These are phyloP conservation scores for Pollicipes pollicipes DNA, from an alignment of 1,140 invertebrate species.

Conservation along the genomic window DNA sequence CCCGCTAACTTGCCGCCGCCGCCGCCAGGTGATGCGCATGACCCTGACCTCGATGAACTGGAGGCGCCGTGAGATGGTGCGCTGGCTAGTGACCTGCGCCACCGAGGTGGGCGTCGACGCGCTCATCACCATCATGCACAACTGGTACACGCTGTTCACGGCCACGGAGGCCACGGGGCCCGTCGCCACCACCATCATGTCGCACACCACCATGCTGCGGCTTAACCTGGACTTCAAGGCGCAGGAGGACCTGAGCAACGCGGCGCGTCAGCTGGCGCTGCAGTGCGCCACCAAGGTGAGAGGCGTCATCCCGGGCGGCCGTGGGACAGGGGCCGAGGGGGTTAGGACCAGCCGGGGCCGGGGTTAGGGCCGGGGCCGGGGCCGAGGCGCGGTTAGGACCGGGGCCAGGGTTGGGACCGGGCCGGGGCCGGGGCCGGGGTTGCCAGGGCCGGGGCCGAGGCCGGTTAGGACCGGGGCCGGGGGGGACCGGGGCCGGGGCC, in stretches of 20 bases:
- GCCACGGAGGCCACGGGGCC: slow-evolving; percentile 65
- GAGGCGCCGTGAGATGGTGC: slow-evolving; percentile 62
- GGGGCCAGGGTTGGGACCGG: no score
- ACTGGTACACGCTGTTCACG: slow-evolving; percentile 66
- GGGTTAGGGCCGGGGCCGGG: no score
- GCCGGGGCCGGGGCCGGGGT: no score
- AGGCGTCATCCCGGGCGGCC: no score
- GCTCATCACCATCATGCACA: slow-evolving; percentile 61
- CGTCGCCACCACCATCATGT: slow-evolving; percentile 65
- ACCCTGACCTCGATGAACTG: slow-evolving; percentile 61
- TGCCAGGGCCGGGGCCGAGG: no score
- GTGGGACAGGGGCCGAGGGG: no score
- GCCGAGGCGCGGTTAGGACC: no score
- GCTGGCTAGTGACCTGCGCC: slow-evolving; percentile 68
- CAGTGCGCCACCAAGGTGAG: slow-evolving; percentile 69
- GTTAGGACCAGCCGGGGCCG: no score
- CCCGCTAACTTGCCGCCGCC: no score
- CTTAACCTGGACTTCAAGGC: slow-evolving; percentile 51
- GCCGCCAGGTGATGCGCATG: slow-evolving; percentile 52
- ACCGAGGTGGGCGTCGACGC: slow-evolving; percentile 63
- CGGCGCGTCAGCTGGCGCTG: slow-evolving; percentile 54
- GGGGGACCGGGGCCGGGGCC: no score
- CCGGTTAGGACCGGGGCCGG: no score
- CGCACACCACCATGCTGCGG: slow-evolving; percentile 52
- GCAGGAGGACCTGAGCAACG: slow-evolving; percentile 59